phyloP scores from a whole-genome alignment of 2,888 invertebrate species.

The Philereme transversata region DNA sequence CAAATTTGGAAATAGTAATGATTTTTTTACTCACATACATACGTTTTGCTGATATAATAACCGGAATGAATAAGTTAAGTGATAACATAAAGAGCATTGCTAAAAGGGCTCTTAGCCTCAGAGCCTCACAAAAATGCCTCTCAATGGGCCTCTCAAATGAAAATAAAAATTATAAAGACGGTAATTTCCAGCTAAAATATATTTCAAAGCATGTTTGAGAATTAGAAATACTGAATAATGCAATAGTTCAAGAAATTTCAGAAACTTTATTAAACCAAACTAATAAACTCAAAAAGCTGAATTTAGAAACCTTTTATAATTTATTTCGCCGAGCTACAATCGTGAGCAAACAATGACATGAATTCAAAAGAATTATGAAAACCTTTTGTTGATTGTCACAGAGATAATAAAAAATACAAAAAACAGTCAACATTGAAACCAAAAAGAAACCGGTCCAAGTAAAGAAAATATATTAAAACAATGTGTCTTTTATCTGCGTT shows the following conservation, averaged over 20 bases:
- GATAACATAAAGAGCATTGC: background rate
- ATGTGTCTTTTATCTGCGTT: no score
- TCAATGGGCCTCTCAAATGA: background rate
- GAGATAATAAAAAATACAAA: conserved; percentile 26
- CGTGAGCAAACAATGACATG: conserved; percentile 11
- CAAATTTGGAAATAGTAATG: no score
- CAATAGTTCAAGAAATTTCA: no score
- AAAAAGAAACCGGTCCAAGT: conserved; percentile 7
- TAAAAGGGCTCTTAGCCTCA: background rate
- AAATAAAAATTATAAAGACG: background rate
- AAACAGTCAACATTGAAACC: conserved; percentile 20
- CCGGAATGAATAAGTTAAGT: no score
- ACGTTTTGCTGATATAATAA: no score
- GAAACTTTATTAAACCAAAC: no score
- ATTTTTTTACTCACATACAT: no score
- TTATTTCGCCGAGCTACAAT: background rate
- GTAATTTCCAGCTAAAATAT: no score
- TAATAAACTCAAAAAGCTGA: no score
- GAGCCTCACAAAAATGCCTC: background rate
- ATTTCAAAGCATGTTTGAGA: no score
- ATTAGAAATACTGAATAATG: no score
- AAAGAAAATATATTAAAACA: conserved; percentile 7
- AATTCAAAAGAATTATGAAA: conserved; percentile 21
- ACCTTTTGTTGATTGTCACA: conserved; percentile 27
- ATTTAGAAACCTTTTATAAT: no score